Base-by-base conservation (phyloP, 2,797 vertebrate species). In the Pseudochirops corinnae region DNA sequence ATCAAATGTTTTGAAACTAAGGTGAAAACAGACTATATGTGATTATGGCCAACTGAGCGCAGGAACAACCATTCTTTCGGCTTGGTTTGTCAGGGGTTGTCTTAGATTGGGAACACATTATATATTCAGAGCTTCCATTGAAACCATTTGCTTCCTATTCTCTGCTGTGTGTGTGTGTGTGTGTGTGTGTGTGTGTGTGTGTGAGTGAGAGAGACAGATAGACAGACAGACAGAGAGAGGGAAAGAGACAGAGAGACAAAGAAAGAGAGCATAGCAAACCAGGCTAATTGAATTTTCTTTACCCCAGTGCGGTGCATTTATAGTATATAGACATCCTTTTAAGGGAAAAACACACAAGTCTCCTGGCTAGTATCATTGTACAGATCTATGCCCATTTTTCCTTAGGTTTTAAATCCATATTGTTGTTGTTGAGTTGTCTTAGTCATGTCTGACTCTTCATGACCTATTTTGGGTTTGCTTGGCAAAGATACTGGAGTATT, bases 1-100 rank as follows among this genome's bases (percentile, higher is more conserved):
- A 57, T 31, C 50, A 87, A 5, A 1, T 31, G 87, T 60, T 95
- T n/a, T 13, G 52, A 93, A n/a, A 28, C 52, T 92, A 93, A 60
- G 50, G 55, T 56, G 87, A 93, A 57, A 94, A 95, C 92, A 95
- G 4, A 55, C 67, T 53, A 4, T n/a, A 39, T 3, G 74, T 50
- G 52, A 67, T 50, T 21, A 39, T 0, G 26, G 92, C 57, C 18
- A 28, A 3, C 92, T 67, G 93, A 74, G 91, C 46, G 1, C 90
- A 18, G 53, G 13, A 18, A 26, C 16, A 93, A 50, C 24, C 21
- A n/a, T 91, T 94, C 94, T 28, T 0, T 26, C 29, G 90, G 90
- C 57, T 52, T 28, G 82, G 39, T 13, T 5, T 13, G 60, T 7
- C 74, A 52, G 21, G 16, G 52, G 56, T 93, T 55, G 18, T 50